Evolutionary conservation across 2,797 vertebrate genomes (phyloP), one percentile per base, ranked within the genome.

Genomic region (Hybognathus amarus): DNA sequence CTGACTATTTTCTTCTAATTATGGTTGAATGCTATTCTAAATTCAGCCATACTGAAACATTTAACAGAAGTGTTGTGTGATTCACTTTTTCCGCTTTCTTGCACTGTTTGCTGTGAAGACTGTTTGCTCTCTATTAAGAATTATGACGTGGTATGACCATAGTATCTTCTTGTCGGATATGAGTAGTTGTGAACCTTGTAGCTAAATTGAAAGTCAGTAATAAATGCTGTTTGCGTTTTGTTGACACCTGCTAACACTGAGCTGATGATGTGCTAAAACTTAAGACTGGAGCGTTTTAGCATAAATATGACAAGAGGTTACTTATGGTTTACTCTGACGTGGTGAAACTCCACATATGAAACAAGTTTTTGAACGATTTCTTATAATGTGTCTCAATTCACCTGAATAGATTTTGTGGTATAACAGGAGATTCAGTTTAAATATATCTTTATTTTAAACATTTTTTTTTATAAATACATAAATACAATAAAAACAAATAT

Each of bases 161-260:
- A 30, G 12, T 47, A 64, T 77, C 24, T 64, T n/a, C n/a, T 68
- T 47, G 47, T 74, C 52, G 36, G 27, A 22, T 45, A 80, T 80
- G 67, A 70, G 38, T 33, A 33, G 38, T 10, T 7, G 18, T 59
- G 20, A 71, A 33, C 2, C 4, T 24, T 13, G 71, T 61, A 61
- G 12, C 20, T 61, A 71, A 70, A 71, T n/a, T 63, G 79, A 80
- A 80, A 71, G 45, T 68, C 33, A 52, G 42, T 79, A 42, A 42
- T 61, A 33, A n/a, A 67, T 38, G 64, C 67, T 30, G 50, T 70
- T 70, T 45, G 36, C 42, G 47, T 70, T 59, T 11, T 70, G 66
- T 59, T 61, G 36, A 56, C 42, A 36, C 13, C 1, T 9, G 54
- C 36, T 59, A 36, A 30, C 24, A 42, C 33, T 3, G 13, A 69